phyloP scores from a whole-genome alignment of 2,113 vertebrate species.

The Etia nguti region DNA sequence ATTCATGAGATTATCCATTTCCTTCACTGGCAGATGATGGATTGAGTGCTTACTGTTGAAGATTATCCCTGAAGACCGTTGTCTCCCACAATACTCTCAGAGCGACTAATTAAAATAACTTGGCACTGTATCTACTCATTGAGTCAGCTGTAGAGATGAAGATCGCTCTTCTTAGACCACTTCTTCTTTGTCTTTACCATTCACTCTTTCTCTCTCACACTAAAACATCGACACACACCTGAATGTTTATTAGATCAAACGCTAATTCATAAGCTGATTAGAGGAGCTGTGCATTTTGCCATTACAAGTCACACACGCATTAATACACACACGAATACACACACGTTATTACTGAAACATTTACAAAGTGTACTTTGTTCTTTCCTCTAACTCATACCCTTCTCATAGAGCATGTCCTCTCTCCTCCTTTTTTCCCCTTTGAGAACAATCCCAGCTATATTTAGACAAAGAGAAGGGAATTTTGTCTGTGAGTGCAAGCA shows the following conservation, averaged over 20 bases:
- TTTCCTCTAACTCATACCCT: background rate
- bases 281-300: background rate
- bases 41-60: background rate
- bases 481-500: background rate
- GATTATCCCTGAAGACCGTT: background rate
- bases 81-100: background rate
- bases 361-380: background rate
- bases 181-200: background rate
- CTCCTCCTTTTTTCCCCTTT: background rate
- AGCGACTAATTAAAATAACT: background rate
- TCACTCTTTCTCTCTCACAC: background rate
- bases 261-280: conserved; percentile 3
- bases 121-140: background rate
- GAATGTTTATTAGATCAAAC: background rate
- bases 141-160: background rate
- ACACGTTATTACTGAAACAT: background rate
- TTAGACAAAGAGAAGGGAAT: background rate
- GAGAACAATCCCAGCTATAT: conserved; percentile 13
- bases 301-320: background rate
- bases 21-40: background rate
- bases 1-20: background rate
- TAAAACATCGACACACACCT: background rate
- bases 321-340: background rate
- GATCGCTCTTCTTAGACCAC: background rate
- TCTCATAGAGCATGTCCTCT: background rate